Evolutionary conservation across 2,797 vertebrate genomes (phyloP).

Genomic region (Sebastolobus altivelis): DNA sequence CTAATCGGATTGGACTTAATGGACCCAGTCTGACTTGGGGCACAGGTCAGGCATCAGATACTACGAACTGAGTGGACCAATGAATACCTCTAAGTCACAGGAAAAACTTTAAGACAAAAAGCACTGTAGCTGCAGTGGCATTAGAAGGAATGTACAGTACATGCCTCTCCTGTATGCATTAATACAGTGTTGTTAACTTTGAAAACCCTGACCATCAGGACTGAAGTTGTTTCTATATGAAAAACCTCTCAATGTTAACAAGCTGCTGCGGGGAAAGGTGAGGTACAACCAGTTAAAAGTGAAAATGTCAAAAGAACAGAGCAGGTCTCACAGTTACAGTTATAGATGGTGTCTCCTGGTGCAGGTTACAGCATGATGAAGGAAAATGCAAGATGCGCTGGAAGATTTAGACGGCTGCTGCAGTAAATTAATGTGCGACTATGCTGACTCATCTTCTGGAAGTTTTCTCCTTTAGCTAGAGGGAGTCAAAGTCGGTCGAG

Average conservation of each 20-base stretch:
- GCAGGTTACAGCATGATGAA: neutral
- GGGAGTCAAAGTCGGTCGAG: neutral
- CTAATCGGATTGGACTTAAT: neutral
- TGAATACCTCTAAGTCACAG: neutral
- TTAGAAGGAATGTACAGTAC: neutral
- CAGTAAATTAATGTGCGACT: neutral
- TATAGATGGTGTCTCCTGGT: conserved; percentile 11
- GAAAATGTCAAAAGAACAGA: conserved; percentile 4
- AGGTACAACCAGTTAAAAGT: neutral
- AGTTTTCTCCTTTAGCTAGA: neutral
- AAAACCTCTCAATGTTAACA: neutral
- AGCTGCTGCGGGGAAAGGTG: neutral
- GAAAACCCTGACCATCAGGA: neutral
- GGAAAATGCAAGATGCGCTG: neutral
- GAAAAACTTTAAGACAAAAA: neutral
- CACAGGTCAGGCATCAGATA: neutral
- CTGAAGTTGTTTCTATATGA: neutral
- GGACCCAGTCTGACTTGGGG: neutral
- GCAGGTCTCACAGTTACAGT: neutral
- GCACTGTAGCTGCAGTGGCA: neutral
- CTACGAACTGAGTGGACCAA: neutral
- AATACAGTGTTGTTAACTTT: neutral
- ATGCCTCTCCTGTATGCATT: neutral
- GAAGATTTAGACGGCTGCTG: neutral
- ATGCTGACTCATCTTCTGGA: neutral